Conservation (phyloP, 2,113 vertebrate genomes). For the Camelus bactrianus region DNA sequence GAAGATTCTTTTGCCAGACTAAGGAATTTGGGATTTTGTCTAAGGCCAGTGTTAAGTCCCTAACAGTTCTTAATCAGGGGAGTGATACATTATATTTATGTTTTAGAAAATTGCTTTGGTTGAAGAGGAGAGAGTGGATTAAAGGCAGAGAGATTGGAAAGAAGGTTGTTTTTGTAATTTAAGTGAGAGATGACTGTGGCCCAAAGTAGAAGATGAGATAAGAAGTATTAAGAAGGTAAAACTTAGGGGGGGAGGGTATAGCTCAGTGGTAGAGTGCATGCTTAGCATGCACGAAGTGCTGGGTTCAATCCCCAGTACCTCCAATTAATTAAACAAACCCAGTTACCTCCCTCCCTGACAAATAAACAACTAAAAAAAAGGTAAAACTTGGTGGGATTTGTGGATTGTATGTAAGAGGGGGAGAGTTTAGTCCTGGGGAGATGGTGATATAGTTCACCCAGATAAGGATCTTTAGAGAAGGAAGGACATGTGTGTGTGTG, state of each 20-base stretch:
- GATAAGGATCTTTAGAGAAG: background rate
- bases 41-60: background rate
- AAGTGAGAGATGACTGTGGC: background rate
- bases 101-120: background rate
- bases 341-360: no score
- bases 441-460: background rate
- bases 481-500: background rate
- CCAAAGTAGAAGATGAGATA: background rate
- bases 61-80: background rate
- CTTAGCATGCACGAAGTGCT: no score
- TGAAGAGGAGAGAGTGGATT: background rate
- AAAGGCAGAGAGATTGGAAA: background rate
- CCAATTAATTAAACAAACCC: no score
- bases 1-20: background rate
- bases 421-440: background rate
- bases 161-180: background rate
- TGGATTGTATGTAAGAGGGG: background rate
- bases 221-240: background rate
- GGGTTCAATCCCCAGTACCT: no score
- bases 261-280: no score
- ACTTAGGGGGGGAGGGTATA: background rate
- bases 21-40: constrained; percentile 14
- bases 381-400: background rate
- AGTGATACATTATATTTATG: background rate
- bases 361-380: background rate